Conservation (phyloP, 1,140 invertebrate genomes). For the Atta cephalotes region DNA sequence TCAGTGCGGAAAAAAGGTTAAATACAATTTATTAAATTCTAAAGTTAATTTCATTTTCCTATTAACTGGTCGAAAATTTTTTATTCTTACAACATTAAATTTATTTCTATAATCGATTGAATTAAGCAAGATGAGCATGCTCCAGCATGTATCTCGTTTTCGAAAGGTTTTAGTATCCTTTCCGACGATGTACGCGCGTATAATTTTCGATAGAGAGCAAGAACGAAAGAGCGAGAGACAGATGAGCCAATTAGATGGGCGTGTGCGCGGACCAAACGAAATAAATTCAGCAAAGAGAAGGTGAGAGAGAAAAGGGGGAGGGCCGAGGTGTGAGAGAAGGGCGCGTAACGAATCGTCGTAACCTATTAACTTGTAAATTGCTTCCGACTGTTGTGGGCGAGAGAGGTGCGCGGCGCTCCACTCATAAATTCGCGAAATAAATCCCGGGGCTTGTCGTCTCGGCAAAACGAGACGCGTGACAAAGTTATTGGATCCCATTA, state of each 20-base stretch:
- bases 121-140: neutral
- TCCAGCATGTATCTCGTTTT: conserved; percentile 31
- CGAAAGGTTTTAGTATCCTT: conserved; percentile 52
- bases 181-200: conserved; percentile 21
- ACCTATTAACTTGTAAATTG: conserved; percentile 86
- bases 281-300: conserved; percentile 43
- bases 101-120: conserved; percentile 14
- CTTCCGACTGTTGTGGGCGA: conserved; percentile 79
- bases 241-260: conserved; percentile 83
- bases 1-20: too few species aligned
- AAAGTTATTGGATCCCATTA: conserved; percentile 65
- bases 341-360: conserved; percentile 81
- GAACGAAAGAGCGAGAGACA: conserved; percentile 66
- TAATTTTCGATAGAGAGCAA: conserved; percentile 50
- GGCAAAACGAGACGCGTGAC: conserved; percentile 65
- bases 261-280: conserved; percentile 71
- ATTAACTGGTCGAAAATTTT: neutral
- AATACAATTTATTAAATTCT: too few species aligned
- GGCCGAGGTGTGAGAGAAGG: conserved; percentile 68
- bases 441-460: conserved; percentile 64
- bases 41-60: neutral
- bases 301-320: neutral
- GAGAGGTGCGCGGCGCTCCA: conserved; percentile 47
- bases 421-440: conserved; percentile 74
- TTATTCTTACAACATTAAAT: neutral